These are phyloP conservation scores for silkworm (Bombyx mori) DNA, from an alignment of 1,140 invertebrate genomes.

Conservation along the genomic window ASM3026992v2 NC_085124.1:5022501-5023000, in stretches of 20 bases:
- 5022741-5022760: slow-evolving; percentile 63
- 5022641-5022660: slow-evolving; percentile 56
- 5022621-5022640: slow-evolving; percentile 70
- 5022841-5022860: slow-evolving; percentile 67
- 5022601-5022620: slow-evolving; percentile 41
- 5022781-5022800: neutral
- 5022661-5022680: slow-evolving; percentile 55
- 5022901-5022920: slow-evolving; percentile 8
- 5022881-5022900: slow-evolving; percentile 59
- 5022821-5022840: slow-evolving; percentile 56
- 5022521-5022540: no score
- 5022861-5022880: slow-evolving; percentile 70
- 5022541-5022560: slow-evolving; percentile 10
- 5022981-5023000: slow-evolving; percentile 50
- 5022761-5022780: slow-evolving; percentile 21
- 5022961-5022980: slow-evolving; percentile 13
- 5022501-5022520: no score
- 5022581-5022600: slow-evolving; percentile 31
- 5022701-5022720: slow-evolving; percentile 71
- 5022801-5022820: neutral
- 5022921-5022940: no score
- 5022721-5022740: slow-evolving; percentile 69
- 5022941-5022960: neutral
- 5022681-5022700: slow-evolving; percentile 59
- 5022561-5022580: slow-evolving; percentile 27